Conservation (phyloP, 35 echinoderm and acorn worm genomes). For the Lytechinus variegatus region DNA sequence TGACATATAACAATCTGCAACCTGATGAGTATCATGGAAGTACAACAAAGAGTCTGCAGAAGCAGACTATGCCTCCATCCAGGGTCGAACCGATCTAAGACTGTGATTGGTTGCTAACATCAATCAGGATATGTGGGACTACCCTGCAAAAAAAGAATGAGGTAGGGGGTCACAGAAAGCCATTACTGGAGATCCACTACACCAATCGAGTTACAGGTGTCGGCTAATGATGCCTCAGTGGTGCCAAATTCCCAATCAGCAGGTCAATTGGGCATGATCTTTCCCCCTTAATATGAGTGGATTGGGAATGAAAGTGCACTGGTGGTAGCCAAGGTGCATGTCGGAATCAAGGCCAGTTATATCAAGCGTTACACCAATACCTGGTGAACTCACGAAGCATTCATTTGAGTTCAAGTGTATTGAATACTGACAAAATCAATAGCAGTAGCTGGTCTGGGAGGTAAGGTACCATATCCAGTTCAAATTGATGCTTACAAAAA, state of each 20-base stretch:
- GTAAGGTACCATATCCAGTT: too few species aligned
- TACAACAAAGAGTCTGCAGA: neutral
- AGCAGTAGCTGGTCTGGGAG: too few species aligned
- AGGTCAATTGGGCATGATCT: neutral
- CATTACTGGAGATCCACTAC: neutral
- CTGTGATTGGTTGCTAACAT: constrained; percentile 5
- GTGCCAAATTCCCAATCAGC: constrained; percentile 1
- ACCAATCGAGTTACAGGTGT: neutral
- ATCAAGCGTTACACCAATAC: neutral
- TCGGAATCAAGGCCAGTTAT: neutral
- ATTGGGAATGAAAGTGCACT: neutral
- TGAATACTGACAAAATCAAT: too few species aligned
- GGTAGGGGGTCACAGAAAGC: neutral
- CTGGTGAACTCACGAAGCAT: neutral
- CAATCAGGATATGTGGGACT: constrained; percentile 1
- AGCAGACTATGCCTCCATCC: neutral
- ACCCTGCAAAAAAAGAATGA: neutral
- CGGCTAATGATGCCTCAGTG: neutral
- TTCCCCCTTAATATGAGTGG: neutral
- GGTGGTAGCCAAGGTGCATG: neutral
- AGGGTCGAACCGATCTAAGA: neutral
- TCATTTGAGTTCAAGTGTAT: neutral
- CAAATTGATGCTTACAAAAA: too few species aligned
- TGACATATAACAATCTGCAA: too few species aligned
- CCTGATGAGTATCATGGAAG: too few species aligned